A percentile compares a stretch with the other conserved stretches of the same genome.
phyloP scores from a whole-genome alignment of 2,797 vertebrate genomes.

The Lerista edwardsae region DNA sequence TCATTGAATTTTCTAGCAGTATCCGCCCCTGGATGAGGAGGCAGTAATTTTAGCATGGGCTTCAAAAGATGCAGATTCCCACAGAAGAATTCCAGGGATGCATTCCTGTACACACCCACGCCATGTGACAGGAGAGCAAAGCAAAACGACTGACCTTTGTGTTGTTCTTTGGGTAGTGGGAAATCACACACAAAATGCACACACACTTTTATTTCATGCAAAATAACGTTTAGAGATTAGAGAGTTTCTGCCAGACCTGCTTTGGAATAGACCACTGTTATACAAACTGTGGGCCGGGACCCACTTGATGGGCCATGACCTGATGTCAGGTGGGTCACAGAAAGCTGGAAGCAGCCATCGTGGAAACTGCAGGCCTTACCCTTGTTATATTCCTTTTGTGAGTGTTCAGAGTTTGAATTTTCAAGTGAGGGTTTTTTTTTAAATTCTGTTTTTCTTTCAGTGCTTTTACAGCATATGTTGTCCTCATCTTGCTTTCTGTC shows the following conservation, averaged over 20 bases:
- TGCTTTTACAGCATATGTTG: no score
- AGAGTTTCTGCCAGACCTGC: slow-evolving; percentile 38
- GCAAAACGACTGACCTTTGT: slow-evolving; percentile 73
- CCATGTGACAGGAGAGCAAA: slow-evolving; percentile 65
- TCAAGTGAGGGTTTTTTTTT: no score
- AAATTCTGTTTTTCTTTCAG: no score
- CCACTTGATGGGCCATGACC: no score
- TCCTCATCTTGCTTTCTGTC: no score
- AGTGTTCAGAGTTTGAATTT: no score
- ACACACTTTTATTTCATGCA: slow-evolving; percentile 59
- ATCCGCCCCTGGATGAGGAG: slow-evolving; percentile 78
- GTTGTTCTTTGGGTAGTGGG: slow-evolving; percentile 64
- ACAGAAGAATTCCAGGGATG: slow-evolving; percentile 78
- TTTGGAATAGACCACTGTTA: slow-evolving; percentile 50
- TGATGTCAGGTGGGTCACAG: no score
- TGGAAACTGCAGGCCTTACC: no score
- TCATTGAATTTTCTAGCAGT: slow-evolving; percentile 96
- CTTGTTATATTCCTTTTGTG: no score
- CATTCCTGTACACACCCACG: slow-evolving; percentile 70
- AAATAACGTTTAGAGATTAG: slow-evolving; percentile 15
- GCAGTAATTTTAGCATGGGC: slow-evolving; percentile 85
- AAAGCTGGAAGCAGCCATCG: no score
- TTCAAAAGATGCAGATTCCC: slow-evolving; percentile 87
- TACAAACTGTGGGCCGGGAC: no score
- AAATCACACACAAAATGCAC: slow-evolving; percentile 44